Base-by-base conservation (phyloP, 1,140 invertebrate species). In the Teleogryllus occipitalis region DNA sequence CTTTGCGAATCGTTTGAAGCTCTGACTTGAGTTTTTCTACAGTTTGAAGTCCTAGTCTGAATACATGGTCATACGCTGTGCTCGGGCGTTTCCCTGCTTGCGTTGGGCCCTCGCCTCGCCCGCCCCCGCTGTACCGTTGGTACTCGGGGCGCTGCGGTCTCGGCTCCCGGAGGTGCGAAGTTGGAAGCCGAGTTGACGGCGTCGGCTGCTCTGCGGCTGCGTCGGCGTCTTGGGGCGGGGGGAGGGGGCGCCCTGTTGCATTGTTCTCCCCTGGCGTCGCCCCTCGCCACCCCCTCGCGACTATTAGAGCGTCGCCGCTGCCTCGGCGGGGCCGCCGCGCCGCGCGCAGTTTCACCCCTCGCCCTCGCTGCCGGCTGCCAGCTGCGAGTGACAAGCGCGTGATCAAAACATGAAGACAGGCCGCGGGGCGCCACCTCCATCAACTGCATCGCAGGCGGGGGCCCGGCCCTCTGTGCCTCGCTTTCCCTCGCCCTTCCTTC, bases 301-400 rank as follows among this genome's bases (percentile, higher is more conserved):
- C 86, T 87, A 87, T 88, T 88, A 87, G 85, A 85, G 85, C 84
- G 85, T 85, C 86, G 84, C 86, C 81, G 80, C 77, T 86, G 85
- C 84, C 85, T 85, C 86, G 84, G 85, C 87, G 85, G 86, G 54
- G 54, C 54, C 54, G 85, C 87, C 85, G 86, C 2, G 54, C 54
- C 54, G 54, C 54, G 27, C 27, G 54, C 54, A 2, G 54, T 65
- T 65, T 22, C 27, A 15, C 27, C 15, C 49, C 21, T 49, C 65
- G 75, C 75, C 75, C 39, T 47, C 75, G 75, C 75, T 5, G 75
- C 39, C 77, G 54, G n/a, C 78, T 73, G 78, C 73, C 78, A 79
- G 78, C 78, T 79, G 78, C 78, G 47, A 79, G 72, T 79, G 78
- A 79, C 78, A 79, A 79, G 73, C 78, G 73, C 78, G 78, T 79